Conservation (phyloP, 2,113 vertebrate genomes). For the Peromyscus leucopus region DNA sequence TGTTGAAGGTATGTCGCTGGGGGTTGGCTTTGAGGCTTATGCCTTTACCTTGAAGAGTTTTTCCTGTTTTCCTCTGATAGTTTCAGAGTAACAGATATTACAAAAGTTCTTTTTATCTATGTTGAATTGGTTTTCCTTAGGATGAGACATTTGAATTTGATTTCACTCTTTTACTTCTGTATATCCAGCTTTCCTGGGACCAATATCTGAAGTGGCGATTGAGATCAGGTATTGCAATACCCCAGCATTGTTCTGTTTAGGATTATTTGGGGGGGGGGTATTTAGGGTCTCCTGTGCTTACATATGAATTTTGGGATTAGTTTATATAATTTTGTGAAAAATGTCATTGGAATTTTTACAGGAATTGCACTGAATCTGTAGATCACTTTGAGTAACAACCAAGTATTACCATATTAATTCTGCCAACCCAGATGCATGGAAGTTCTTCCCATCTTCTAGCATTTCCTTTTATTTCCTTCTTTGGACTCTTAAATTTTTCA, state of each 20-base stretch:
- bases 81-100: not conserved
- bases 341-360: not conserved
- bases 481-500: not conserved
- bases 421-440: not conserved
- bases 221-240: not conserved
- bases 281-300: not conserved
- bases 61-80: not conserved
- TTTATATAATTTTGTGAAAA: not conserved
- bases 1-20: not conserved
- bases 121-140: not conserved
- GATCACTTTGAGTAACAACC: not conserved
- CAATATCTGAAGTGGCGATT: not conserved
- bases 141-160: not conserved
- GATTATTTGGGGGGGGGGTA: not conserved
- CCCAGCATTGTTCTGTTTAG: not conserved
- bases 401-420: not conserved
- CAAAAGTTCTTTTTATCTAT: not conserved
- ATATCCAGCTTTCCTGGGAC: not conserved
- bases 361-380: not conserved
- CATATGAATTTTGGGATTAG: not conserved
- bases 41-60: too few species aligned
- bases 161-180: not conserved
- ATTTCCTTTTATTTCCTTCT: not conserved
- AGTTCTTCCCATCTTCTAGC: not conserved
- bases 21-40: not conserved